These are phyloP conservation scores for Etia nguti DNA, from an alignment of 2,113 vertebrate species.

Conservation along the genomic window DNA sequence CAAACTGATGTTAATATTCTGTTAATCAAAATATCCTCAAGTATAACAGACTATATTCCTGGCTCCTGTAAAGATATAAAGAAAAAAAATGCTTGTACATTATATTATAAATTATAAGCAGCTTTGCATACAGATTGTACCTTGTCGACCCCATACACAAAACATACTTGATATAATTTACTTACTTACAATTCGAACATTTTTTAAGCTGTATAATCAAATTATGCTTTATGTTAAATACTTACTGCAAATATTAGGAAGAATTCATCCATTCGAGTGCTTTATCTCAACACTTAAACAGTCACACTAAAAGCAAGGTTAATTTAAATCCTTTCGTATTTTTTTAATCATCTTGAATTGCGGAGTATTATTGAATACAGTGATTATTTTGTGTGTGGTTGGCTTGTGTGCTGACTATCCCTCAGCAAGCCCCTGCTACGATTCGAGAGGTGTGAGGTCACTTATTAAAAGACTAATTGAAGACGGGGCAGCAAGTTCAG, in stretches of 20 bases:
- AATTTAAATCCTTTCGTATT: constrained; percentile 9
- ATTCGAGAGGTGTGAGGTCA: constrained; percentile 20
- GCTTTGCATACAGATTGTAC: neutral
- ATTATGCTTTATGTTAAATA: neutral
- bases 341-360: constrained; percentile 7
- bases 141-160: neutral
- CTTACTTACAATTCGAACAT: neutral
- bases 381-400: neutral
- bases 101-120: neutral
- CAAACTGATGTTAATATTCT: neutral
- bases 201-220: neutral
- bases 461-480: constrained; percentile 32
- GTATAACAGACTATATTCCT: neutral
- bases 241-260: neutral
- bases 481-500: neutral
- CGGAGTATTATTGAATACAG: constrained; percentile 12
- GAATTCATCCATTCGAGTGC: neutral
- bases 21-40: neutral
- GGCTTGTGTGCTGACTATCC: constrained; percentile 3
- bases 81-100: neutral
- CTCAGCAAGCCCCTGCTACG: neutral
- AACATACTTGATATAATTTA: neutral
- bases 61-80: neutral
- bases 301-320: neutral
- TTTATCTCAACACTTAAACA: neutral